These are phyloP conservation scores for Sussaba pulchella DNA, from an alignment of 2,888 invertebrate species.

Conservation along the genomic window DNA sequence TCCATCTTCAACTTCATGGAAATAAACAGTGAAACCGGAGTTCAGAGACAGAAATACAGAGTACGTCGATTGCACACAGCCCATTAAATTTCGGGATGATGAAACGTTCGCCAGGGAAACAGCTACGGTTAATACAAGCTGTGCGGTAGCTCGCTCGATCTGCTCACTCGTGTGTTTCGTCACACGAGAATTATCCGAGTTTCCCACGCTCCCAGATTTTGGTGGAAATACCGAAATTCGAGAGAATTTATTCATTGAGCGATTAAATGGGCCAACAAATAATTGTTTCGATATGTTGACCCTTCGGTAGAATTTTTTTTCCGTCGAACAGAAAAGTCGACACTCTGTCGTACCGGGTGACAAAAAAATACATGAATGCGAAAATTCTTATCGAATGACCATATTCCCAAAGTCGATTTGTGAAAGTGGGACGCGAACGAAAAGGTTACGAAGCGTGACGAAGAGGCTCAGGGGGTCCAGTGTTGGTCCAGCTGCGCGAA, in stretches of 20 bases:
- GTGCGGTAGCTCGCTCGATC: no score
- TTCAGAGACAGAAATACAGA: no score
- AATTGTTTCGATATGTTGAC: background rate
- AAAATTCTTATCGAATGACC: background rate
- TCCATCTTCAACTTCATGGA: constrained; percentile 1
- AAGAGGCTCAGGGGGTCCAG: constrained; percentile 18
- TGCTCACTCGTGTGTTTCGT: no score
- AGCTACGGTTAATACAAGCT: no score
- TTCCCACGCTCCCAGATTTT: no score
- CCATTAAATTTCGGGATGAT: constrained; percentile 22
- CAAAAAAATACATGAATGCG: background rate
- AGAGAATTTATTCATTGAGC: no score
- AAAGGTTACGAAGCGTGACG: constrained; percentile 44
- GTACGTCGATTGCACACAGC: constrained; percentile 25
- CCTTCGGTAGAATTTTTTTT: background rate
- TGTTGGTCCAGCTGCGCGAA: constrained; percentile 5
- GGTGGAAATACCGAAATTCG: no score
- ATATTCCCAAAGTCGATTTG: constrained; percentile 27
- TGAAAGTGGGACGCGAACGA: constrained; percentile 40
- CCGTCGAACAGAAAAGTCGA: background rate
- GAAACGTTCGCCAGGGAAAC: background rate
- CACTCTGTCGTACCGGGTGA: background rate
- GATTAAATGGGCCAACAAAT: background rate
- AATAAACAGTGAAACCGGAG: constrained; percentile 17
- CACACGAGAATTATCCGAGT: no score